phyloP scores from a whole-genome alignment of 2,113 vertebrate species.

The Catharus bicknelli region DNA sequence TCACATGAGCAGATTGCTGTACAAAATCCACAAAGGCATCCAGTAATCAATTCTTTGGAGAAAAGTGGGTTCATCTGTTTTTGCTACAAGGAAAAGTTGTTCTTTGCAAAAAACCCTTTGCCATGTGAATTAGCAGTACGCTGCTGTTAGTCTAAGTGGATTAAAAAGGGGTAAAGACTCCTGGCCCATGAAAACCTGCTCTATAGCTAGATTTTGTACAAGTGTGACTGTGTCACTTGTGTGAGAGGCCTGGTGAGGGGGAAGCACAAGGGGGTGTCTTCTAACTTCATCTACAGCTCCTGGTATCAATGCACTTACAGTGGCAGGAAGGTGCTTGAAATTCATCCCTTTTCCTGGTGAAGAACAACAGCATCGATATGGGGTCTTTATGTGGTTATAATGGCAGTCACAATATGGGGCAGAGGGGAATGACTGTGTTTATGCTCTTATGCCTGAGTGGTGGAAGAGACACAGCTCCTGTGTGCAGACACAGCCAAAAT shows the following conservation, averaged over 20 bases:
- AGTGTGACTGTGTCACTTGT: background rate
- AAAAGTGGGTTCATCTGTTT: constrained; percentile 16
- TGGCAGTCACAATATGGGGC: background rate
- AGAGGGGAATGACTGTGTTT: background rate
- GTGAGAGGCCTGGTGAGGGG: background rate
- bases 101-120: constrained; percentile 28
- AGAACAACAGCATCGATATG: constrained; percentile 25
- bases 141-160: constrained; percentile 56
- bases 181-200: constrained; percentile 24
- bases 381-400: constrained; percentile 40
- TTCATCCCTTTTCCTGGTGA: constrained; percentile 23
- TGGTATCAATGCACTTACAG: constrained; percentile 51
- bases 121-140: constrained; percentile 27
- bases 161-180: constrained; percentile 48
- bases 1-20: background rate
- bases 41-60: constrained; percentile 22
- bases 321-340: constrained; percentile 38
- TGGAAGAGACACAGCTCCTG: background rate
- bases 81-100: background rate
- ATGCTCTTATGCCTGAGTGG: background rate
- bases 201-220: constrained; percentile 18
- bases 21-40: constrained; percentile 34
- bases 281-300: constrained; percentile 5
- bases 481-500: background rate
- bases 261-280: constrained; percentile 25